Evolutionary conservation across 1,140 invertebrate genomes (phyloP).

Genomic region (Trinorchestia longiramus): DNA sequence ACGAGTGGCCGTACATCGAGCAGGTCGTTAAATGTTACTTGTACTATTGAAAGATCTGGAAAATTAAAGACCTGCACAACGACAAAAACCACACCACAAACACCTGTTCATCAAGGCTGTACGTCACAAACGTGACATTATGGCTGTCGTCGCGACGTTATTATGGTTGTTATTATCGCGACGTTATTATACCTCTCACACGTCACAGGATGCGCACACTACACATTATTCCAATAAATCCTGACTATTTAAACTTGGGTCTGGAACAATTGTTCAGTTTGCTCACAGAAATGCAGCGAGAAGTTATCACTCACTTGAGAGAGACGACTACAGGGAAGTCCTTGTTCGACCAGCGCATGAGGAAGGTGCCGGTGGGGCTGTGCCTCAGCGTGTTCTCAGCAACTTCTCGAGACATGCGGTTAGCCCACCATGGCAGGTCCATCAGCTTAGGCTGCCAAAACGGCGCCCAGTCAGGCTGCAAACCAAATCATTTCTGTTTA

Average conservation of each 20-base stretch:
- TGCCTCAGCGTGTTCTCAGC: constrained; percentile 70
- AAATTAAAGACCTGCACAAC: too few species aligned
- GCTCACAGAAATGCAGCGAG: not conserved
- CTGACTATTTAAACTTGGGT: not conserved
- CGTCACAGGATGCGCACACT: not conserved
- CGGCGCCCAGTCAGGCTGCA: constrained; percentile 11
- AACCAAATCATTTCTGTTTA: not conserved
- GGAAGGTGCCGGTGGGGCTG: constrained; percentile 72
- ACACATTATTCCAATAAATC: not conserved
- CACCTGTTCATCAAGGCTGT: too few species aligned
- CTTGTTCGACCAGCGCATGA: constrained; percentile 71
- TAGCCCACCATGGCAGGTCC: constrained; percentile 71
- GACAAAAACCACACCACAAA: too few species aligned
- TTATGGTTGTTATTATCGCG: too few species aligned
- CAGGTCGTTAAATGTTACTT: too few species aligned
- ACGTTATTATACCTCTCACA: too few species aligned
- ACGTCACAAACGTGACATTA: too few species aligned
- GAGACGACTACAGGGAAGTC: constrained; percentile 64
- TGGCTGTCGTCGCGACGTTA: too few species aligned
- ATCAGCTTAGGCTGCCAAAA: constrained; percentile 62
- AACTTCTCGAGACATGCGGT: constrained; percentile 70
- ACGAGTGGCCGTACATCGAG: too few species aligned
- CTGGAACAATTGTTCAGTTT: not conserved
- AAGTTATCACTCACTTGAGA: constrained; percentile 55
- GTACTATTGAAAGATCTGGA: too few species aligned